phyloP scores from a whole-genome alignment of 2,113 vertebrate species.

The Columba livia region DNA sequence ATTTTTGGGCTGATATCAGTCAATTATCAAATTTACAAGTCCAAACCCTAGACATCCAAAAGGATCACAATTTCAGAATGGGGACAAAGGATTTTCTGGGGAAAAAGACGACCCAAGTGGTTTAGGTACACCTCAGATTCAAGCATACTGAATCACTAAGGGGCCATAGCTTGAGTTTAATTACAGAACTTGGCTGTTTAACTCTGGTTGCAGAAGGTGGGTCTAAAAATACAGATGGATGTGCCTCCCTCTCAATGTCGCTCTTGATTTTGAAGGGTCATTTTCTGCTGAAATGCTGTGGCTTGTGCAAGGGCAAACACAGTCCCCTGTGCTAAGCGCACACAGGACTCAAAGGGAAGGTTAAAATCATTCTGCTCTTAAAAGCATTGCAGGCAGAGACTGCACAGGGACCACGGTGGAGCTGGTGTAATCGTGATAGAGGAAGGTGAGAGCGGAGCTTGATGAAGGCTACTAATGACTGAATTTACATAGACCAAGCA shows the following conservation, averaged over 20 bases:
- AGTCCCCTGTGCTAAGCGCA: neutral
- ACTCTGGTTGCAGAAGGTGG: neutral
- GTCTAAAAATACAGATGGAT: neutral
- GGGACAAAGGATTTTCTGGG: neutral
- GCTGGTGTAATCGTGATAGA: neutral
- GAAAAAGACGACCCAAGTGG: neutral
- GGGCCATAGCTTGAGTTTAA: neutral
- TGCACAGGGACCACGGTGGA: neutral
- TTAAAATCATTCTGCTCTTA: neutral
- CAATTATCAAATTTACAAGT: neutral
- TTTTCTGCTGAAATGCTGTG: neutral
- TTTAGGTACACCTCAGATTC: neutral
- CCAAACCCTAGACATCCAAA: neutral
- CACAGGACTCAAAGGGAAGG: neutral
- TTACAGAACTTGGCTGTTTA: neutral
- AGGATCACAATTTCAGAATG: neutral
- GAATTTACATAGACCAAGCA: neutral
- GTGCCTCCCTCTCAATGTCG: neutral
- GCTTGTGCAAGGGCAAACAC: fast-evolving
- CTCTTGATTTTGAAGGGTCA: neutral
- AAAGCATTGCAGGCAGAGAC: fast-evolving
- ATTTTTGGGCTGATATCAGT: neutral
- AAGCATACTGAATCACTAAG: neutral
- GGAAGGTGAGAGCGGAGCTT: neutral
- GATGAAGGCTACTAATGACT: neutral